Conservation (phyloP, 2,888 invertebrate species). For the Lasioglossum lativentre region DNA sequence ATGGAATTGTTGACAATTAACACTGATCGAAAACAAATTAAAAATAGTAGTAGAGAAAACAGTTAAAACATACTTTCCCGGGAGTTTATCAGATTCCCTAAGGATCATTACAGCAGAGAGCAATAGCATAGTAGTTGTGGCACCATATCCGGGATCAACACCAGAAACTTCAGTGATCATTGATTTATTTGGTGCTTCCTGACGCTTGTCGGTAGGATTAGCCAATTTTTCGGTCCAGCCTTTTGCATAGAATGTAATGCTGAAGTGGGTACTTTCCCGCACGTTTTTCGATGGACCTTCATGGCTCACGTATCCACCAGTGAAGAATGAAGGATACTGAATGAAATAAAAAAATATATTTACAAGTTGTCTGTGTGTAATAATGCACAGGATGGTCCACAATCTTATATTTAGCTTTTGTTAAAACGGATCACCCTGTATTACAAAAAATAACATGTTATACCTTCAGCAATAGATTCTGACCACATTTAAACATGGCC, state of each 20-base stretch:
- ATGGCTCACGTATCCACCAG: conserved; percentile 89
- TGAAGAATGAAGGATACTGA: conserved; percentile 90
- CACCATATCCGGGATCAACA: conserved; percentile 92
- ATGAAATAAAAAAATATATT: conserved; percentile 55
- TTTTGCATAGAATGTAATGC: conserved; percentile 89
- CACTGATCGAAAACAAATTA: background rate
- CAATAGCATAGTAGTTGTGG: conserved; percentile 91
- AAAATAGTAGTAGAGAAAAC: conserved; percentile 5
- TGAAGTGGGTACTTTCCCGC: conserved; percentile 88
- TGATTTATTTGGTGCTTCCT: conserved; percentile 87
- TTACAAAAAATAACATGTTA: conserved; percentile 31
- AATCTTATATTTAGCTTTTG: background rate
- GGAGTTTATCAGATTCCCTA: conserved; percentile 91
- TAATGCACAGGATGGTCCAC: background rate
- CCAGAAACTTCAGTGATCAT: conserved; percentile 89
- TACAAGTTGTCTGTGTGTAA: background rate
- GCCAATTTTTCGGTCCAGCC: conserved; percentile 91
- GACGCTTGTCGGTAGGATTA: conserved; percentile 86
- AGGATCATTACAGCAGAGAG: conserved; percentile 91
- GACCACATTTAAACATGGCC: conserved; percentile 87
- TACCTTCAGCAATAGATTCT: conserved; percentile 88
- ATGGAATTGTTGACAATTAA: conserved; percentile 8
- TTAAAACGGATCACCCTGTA: background rate
- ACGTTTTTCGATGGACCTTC: conserved; percentile 88
- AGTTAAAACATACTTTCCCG: conserved; percentile 87